Percentiles rank a stretch among this genome's conserved stretches.
Conservation (phyloP, 2,888 invertebrate species). For the Deilephila porcellus region DNA sequence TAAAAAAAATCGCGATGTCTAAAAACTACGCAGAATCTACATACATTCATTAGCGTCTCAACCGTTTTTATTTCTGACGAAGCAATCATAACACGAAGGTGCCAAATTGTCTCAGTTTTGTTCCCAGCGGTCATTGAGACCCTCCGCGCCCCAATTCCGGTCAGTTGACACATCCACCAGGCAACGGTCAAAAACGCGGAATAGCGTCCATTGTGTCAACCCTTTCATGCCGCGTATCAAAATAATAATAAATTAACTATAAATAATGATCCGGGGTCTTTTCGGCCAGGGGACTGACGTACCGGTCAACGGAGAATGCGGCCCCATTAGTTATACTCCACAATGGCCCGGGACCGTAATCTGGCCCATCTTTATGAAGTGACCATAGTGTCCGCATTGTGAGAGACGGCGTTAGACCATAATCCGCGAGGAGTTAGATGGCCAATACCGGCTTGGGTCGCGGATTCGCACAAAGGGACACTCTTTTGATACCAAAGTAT, state of each 20-base stretch:
- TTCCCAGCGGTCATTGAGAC: slow-evolving; percentile 49
- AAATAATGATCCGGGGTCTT: slow-evolving; percentile 67
- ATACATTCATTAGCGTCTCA: slow-evolving; percentile 5
- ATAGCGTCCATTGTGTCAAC: slow-evolving; percentile 68
- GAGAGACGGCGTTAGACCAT: slow-evolving; percentile 76
- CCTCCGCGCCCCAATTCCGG: slow-evolving; percentile 50
- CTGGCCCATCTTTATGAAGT: slow-evolving; percentile 79
- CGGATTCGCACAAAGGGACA: slow-evolving; percentile 20
- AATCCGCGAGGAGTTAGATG: slow-evolving; percentile 53
- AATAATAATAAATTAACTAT: slow-evolving; percentile 84
- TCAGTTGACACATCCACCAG: slow-evolving; percentile 52
- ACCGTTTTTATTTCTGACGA: slow-evolving; percentile 2
- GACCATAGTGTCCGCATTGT: slow-evolving; percentile 76
- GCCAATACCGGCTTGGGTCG: slow-evolving; percentile 1
- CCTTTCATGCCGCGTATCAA: slow-evolving; percentile 82
- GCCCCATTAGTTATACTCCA: slow-evolving; percentile 81
- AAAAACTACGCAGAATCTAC: neutral
- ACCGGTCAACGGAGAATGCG: slow-evolving; percentile 79
- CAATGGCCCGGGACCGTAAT: slow-evolving; percentile 71
- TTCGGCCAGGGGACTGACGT: slow-evolving; percentile 65
- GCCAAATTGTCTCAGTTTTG: slow-evolving; percentile 31
- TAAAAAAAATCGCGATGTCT: neutral
- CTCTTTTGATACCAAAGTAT: neutral
- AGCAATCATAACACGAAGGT: slow-evolving; percentile 27
- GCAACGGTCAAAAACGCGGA: slow-evolving; percentile 76